Conservation (phyloP, 2,113 vertebrate species). For the Elachura formosa region DNA sequence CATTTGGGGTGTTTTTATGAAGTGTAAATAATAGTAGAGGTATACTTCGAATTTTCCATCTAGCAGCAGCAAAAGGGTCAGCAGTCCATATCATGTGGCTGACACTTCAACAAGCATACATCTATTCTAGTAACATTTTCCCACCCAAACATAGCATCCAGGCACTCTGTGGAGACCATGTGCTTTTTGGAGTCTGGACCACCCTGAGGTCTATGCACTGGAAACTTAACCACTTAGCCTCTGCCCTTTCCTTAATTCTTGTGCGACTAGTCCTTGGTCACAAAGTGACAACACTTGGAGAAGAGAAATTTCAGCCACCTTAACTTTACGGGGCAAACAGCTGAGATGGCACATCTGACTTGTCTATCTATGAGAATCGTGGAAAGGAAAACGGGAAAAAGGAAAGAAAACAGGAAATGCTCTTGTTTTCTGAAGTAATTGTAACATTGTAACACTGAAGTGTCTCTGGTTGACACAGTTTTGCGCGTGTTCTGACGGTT, state of each 20-base stretch:
- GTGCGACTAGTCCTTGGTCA: not conserved
- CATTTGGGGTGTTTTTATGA: not conserved
- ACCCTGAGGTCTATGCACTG: rapidly evolving
- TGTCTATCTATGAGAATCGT: too few species aligned
- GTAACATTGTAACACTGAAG: too few species aligned
- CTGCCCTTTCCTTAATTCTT: not conserved
- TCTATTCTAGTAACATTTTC: constrained; percentile 47
- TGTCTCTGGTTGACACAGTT: not conserved
- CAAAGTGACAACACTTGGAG: too few species aligned
- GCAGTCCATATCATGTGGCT: not conserved
- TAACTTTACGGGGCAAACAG: not conserved
- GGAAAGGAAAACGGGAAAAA: not conserved
- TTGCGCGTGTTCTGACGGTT: not conserved
- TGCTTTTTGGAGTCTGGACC: not conserved
- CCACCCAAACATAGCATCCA: constrained; percentile 5
- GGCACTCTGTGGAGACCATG: not conserved
- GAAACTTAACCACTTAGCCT: not conserved
- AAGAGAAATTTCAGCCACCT: not conserved
- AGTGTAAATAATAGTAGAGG: not conserved
- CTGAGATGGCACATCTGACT: not conserved
- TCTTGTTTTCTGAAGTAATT: not conserved
- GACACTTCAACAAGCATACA: not conserved
- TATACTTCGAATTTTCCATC: not conserved
- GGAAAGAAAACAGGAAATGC: not conserved
- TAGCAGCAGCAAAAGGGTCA: not conserved